phyloP scores from a whole-genome alignment of 1,140 invertebrate species.

The Lycorma delicatula region DNA sequence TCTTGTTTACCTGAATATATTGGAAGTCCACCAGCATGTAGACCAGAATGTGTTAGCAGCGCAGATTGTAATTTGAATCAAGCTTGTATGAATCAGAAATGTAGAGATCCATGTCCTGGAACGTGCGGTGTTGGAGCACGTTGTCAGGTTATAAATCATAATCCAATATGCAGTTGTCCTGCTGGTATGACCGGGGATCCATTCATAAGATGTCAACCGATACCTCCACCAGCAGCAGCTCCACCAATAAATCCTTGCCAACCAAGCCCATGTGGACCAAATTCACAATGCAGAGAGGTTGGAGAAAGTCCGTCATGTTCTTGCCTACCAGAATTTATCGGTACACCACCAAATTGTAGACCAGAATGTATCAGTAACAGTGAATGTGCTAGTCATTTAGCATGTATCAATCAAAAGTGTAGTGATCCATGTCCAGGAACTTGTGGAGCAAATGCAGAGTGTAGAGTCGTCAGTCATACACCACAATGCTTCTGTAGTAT shows the following conservation, averaged over 20 bases:
- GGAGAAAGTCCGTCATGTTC: constrained; percentile 48
- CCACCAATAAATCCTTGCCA: constrained; percentile 47
- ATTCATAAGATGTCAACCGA: constrained; percentile 50
- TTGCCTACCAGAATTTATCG: constrained; percentile 42
- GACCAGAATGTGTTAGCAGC: constrained; percentile 65
- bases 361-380: constrained; percentile 47
- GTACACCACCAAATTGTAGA: constrained; percentile 42
- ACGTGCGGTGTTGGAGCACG: constrained; percentile 55
- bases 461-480: constrained; percentile 51
- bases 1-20: constrained; percentile 54
- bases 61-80: constrained; percentile 55
- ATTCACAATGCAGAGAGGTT: constrained; percentile 51
- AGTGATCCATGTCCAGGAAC: constrained; percentile 51
- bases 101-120: constrained; percentile 58
- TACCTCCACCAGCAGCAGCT: constrained; percentile 19
- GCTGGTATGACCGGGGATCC: constrained; percentile 60
- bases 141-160: constrained; percentile 58
- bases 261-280: constrained; percentile 62
- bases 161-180: constrained; percentile 57
- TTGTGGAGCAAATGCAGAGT: constrained; percentile 43
- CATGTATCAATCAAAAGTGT: constrained; percentile 53
- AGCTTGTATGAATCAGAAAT: constrained; percentile 61
- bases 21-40: constrained; percentile 59
- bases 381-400: constrained; percentile 47
- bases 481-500: constrained; percentile 53